Evolutionary conservation across 2,888 invertebrate species (phyloP).

Genomic region (Oxyteleia sp.): DNA sequence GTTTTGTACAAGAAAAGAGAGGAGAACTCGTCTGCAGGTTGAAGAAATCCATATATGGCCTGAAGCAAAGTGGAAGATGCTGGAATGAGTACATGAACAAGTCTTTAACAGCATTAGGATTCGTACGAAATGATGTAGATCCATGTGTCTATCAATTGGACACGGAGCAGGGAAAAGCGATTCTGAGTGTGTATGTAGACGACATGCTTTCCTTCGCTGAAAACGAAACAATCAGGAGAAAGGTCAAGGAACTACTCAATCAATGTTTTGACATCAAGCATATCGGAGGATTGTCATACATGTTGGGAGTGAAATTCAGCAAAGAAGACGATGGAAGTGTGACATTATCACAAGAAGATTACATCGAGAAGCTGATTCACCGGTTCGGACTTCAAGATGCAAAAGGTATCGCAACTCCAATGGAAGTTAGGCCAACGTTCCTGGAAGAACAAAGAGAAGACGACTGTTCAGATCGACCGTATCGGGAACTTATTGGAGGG

Average conservation of each 20-base stretch:
- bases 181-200: conserved; percentile 67
- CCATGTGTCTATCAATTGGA: conserved; percentile 68
- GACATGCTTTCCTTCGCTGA: conserved; percentile 64
- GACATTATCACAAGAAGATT: conserved; percentile 54
- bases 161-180: conserved; percentile 29
- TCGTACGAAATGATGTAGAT: conserved; percentile 49
- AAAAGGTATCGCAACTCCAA: conserved; percentile 58
- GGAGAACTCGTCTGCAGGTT: conserved; percentile 59
- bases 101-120: conserved; percentile 29
- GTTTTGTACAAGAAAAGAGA: conserved; percentile 42
- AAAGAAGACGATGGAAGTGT: conserved; percentile 47
- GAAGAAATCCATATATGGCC: conserved; percentile 65
- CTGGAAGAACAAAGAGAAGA: conserved; percentile 36
- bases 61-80: conserved; percentile 72
- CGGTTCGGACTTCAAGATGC: conserved; percentile 59
- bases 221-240: conserved; percentile 35
- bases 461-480: conserved; percentile 36
- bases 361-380: conserved; percentile 55
- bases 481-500: conserved; percentile 65
- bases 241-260: conserved; percentile 41
- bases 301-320: conserved; percentile 65
- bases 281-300: conserved; percentile 51
- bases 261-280: conserved; percentile 64
- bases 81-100: conserved; percentile 61
- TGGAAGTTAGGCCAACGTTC: conserved; percentile 59